These are phyloP conservation scores for Thymallus thymallus DNA, from an alignment of 2,113 vertebrate genomes.

Conservation along the genomic window DNA sequence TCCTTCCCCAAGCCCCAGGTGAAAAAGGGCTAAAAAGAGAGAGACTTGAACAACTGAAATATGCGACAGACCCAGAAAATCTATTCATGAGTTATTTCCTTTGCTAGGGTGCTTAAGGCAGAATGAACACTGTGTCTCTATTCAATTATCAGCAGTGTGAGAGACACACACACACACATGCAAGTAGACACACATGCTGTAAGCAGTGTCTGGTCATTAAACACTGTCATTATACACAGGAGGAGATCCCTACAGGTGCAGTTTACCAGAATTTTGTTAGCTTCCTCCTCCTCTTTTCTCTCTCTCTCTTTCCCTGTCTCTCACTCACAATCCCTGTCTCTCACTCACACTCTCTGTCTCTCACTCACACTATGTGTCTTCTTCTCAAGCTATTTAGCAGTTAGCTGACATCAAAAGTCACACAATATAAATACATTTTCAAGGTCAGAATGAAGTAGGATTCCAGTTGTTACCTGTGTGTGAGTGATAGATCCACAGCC, in stretches of 20 bases:
- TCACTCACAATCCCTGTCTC: conserved; percentile 53
- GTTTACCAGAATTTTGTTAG: conserved; percentile 70
- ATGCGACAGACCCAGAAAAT: conserved; percentile 47
- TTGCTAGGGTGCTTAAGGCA: conserved; percentile 47
- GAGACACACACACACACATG: conserved; percentile 11
- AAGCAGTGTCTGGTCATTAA: conserved; percentile 71
- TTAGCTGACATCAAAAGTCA: too few species aligned
- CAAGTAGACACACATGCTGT: conserved; percentile 37
- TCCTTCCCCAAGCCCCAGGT: conserved; percentile 2
- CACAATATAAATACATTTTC: too few species aligned
- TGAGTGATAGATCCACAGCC: too few species aligned
- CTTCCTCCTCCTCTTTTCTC: conserved; percentile 58
- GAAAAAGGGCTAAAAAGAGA: conserved; percentile 7
- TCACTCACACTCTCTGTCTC: neutral
- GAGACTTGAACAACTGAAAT: conserved; percentile 54
- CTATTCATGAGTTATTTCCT: conserved; percentile 65
- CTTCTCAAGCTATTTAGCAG: neutral
- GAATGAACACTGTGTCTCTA: conserved; percentile 63
- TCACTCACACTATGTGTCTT: neutral
- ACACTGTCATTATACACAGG: conserved; percentile 72
- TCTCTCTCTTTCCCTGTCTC: conserved; percentile 18
- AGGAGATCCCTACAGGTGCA: conserved; percentile 71
- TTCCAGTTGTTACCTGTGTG: too few species aligned
- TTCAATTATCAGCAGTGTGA: conserved; percentile 66
- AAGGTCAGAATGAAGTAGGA: too few species aligned